Evolutionary conservation across 2,113 vertebrate genomes (phyloP).

Genomic region (Oncorhynchus gorbuscha): DNA sequence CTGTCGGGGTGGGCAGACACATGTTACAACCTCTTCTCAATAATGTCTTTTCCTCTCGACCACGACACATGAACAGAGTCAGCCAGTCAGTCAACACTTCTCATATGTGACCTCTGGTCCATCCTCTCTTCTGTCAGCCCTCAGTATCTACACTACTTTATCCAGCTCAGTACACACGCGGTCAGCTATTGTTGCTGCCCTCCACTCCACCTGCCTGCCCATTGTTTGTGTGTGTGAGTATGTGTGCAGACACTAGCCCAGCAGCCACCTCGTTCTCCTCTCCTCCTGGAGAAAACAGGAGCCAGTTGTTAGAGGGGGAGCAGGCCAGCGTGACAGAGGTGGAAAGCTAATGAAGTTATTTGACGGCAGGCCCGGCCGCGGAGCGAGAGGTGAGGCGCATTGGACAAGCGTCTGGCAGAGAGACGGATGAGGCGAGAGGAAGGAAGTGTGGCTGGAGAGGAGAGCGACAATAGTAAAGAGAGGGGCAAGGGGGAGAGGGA

Average conservation of each 20-base stretch:
- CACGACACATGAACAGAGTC: too few species aligned
- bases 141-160: too few species aligned
- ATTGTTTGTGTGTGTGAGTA: too few species aligned
- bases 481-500: not conserved
- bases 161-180: too few species aligned
- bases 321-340: constrained; percentile 75
- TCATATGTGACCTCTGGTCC: too few species aligned
- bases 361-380: constrained; percentile 70
- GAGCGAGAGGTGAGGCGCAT: constrained; percentile 74
- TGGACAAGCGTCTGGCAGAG: constrained; percentile 73
- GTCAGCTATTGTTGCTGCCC: too few species aligned
- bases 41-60: too few species aligned
- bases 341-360: constrained; percentile 81
- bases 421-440: constrained; percentile 69
- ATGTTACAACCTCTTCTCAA: too few species aligned
- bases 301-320: constrained; percentile 73
- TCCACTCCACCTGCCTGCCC: not conserved
- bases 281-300: constrained; percentile 56
- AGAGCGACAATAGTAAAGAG: not conserved
- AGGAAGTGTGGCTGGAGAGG: not conserved
- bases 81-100: too few species aligned
- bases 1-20: too few species aligned
- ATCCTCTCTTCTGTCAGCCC: too few species aligned
- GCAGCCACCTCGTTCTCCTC: not conserved
- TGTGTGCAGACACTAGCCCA: not conserved